Evolutionary conservation across 2,797 vertebrate genomes (phyloP), one percentile per base, ranked within the genome.

Genomic region (Periophthalmus magnuspinnatus): DNA sequence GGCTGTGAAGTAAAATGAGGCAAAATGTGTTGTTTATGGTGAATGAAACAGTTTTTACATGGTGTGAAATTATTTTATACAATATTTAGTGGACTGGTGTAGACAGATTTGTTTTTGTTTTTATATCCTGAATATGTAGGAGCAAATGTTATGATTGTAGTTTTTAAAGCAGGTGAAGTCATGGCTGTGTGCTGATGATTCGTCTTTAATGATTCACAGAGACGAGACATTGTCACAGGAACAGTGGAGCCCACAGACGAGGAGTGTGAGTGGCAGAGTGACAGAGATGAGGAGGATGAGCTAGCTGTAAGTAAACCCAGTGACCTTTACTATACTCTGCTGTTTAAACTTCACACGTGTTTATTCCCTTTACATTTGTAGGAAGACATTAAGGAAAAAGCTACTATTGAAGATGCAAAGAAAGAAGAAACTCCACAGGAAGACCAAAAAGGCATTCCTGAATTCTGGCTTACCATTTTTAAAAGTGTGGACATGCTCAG

Each of bases 401-500:
- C 94, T 65, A 90, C 95, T 67, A 87, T 97, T 89, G 94, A 96
- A 33, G 96, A 97, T 63, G 94, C 96, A 71, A 96, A 95, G 84
- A 93, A 94, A 74, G 94, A 90, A 0, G 93, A 94, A 71, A 75
- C 82, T 0, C 91, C 93, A 70, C 94, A 94, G 71, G 90, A 93
- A 65, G 94, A 93, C 71, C 90, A 94, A 36, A 98, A 94, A 90
- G 97, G 98, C 83, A 96, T 99, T 72, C 98, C 97, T 0, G 97
- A 98, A 77, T 99, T 99, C 90, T 99, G 98, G 98, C 95, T 98
- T 61, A 98, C 97, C 68, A 96, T 99, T 87, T 98, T 99, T 84
- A 96, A 95, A 87, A 97, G 95, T 6, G 96, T 97, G 86, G 96
- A 97, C 81, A 97, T 99, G 95, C 93, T 98, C 74, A 96, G 95